Conservation (phyloP, 1,140 invertebrate genomes). For the Cotesia glomerata region DNA sequence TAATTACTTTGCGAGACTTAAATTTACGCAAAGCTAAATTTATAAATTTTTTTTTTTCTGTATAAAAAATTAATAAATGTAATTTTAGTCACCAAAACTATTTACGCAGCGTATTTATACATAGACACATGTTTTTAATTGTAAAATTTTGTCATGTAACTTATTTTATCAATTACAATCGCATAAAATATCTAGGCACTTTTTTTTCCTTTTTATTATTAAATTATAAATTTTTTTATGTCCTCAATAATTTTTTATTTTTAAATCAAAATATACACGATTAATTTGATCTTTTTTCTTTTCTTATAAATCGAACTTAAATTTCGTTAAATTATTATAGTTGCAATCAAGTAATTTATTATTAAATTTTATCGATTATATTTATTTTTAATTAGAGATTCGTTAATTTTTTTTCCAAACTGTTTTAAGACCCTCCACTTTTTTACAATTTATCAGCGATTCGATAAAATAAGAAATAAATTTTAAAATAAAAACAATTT, state of each 20-base stretch:
- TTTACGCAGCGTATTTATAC: too few species aligned
- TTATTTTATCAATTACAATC: not conserved
- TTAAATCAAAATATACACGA: not conserved
- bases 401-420: too few species aligned
- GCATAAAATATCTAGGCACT: constrained; percentile 15
- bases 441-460: too few species aligned
- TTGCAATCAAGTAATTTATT: not conserved
- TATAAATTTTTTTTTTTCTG: too few species aligned
- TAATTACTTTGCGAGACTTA: not conserved
- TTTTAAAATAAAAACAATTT: too few species aligned
- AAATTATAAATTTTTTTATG: too few species aligned
- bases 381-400: not conserved
- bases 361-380: constrained; percentile 5
- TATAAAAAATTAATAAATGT: too few species aligned
- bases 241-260: not conserved
- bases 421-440: too few species aligned
- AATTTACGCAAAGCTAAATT: constrained; percentile 2
- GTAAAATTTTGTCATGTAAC: not conserved
- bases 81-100: too few species aligned
- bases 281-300: not conserved
- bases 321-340: too few species aligned
- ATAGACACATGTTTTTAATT: not conserved
- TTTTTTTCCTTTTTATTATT: not conserved
- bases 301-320: too few species aligned
- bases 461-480: too few species aligned